phyloP scores from a whole-genome alignment of 1,140 invertebrate genomes.

The Adelges cooleyi region DNA sequence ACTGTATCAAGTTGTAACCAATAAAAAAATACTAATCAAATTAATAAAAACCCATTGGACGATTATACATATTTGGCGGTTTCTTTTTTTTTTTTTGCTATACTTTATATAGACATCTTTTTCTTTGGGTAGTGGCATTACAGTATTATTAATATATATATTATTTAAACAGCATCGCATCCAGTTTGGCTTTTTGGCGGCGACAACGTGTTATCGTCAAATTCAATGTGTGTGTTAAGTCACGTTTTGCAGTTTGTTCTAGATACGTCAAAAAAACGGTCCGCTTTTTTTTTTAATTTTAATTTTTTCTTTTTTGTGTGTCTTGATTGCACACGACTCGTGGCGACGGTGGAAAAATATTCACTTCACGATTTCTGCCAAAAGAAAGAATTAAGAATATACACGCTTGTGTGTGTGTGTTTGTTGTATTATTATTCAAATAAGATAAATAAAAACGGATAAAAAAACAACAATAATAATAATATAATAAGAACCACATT shows the following conservation, averaged over 20 bases:
- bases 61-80: no score
- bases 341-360: not conserved
- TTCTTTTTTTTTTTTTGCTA: no score
- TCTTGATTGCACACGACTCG: constrained; percentile 7
- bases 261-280: not conserved
- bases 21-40: no score
- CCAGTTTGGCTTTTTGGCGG: no score
- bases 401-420: not conserved
- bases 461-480: constrained; percentile 10
- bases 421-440: not conserved
- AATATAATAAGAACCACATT: constrained; percentile 4
- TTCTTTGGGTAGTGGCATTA: no score
- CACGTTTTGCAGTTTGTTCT: constrained; percentile 3
- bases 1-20: no score
- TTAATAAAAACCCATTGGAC: no score
- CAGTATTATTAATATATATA: no score
- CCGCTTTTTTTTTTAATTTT: not conserved
- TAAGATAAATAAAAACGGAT: constrained; percentile 22
- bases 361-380: constrained; percentile 19
- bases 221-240: not conserved
- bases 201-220: not conserved
- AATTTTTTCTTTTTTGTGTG: not conserved
- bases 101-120: no score
- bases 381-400: constrained; percentile 8
- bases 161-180: no score